Conservation (phyloP, 2,113 vertebrate genomes). For the Corvus cornix region DNA sequence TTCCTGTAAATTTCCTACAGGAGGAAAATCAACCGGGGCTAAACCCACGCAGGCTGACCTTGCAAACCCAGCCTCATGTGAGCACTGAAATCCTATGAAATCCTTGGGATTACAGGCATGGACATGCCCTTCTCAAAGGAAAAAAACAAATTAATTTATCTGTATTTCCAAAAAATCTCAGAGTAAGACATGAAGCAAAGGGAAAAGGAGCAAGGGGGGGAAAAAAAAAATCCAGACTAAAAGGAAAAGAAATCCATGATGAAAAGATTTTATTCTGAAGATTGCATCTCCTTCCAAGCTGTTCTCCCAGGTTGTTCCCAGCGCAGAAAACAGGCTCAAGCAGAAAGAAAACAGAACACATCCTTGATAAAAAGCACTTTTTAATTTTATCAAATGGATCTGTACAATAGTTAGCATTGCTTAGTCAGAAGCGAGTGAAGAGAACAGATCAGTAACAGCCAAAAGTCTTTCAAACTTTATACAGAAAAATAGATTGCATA, state of each 20-base stretch:
- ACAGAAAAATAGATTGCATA: slow-evolving; percentile 74
- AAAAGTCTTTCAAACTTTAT: slow-evolving; percentile 67
- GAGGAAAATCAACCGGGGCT: neutral
- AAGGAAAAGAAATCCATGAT: neutral
- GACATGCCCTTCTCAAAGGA: neutral
- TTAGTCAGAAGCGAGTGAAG: slow-evolving; percentile 85
- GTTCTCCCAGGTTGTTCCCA: neutral
- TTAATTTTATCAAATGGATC: slow-evolving; percentile 86
- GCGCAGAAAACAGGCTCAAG: neutral
- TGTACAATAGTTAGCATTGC: slow-evolving; percentile 93
- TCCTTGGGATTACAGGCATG: neutral
- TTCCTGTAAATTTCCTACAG: neutral
- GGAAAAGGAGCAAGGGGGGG: neutral
- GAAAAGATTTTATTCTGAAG: neutral
- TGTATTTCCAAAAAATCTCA: neutral
- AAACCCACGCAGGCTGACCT: neutral
- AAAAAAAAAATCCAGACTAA: neutral
- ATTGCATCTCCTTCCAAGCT: neutral
- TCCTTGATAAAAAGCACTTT: slow-evolving; percentile 76
- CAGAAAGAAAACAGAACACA: slow-evolving; percentile 5
- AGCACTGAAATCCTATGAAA: slow-evolving; percentile 3
- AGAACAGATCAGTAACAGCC: slow-evolving; percentile 77
- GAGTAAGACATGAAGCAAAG: neutral
- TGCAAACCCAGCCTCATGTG: neutral
- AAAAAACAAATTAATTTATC: neutral